Percentiles rank a stretch among this genome's conserved stretches.
These are phyloP conservation scores for Spinus olivaceus DNA, from an alignment of 2,797 vertebrate species.

Conservation along the genomic window DNA sequence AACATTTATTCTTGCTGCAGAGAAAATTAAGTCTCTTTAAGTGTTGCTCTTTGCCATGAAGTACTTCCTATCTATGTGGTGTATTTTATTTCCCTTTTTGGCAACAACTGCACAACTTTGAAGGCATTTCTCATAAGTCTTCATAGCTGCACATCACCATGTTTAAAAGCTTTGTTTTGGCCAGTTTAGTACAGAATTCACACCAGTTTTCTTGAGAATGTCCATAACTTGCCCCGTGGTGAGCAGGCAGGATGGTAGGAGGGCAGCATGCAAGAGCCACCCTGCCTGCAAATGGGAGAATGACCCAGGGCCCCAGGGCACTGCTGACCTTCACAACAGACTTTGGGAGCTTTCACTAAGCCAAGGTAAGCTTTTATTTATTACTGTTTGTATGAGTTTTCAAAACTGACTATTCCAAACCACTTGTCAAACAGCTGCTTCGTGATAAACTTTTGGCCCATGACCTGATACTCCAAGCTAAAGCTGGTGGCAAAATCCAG, in stretches of 20 bases:
- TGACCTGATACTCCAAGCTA: not conserved
- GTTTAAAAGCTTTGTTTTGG: not conserved
- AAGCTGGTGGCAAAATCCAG: not conserved
- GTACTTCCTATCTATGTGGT: not conserved
- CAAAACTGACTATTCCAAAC: not conserved
- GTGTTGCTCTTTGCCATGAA: constrained; percentile 30
- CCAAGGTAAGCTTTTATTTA: not conserved
- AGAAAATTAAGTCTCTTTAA: constrained; percentile 54
- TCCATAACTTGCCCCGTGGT: accelerated
- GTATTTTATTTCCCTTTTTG: constrained; percentile 10
- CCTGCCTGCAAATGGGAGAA: not conserved
- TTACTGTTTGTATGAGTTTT: not conserved
- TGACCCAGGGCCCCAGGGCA: not conserved
- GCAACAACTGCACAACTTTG: not conserved
- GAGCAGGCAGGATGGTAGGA: accelerated
- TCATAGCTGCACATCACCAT: not conserved
- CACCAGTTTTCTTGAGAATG: not conserved
- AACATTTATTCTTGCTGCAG: constrained; percentile 14
- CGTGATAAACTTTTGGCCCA: not conserved
- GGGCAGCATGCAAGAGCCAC: accelerated
- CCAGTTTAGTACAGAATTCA: not conserved
- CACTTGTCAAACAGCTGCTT: not conserved
- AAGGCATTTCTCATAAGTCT: not conserved
- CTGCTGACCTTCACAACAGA: accelerated
- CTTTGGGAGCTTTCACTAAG: not conserved